Evolutionary conservation across 2,113 vertebrate species (phyloP), one percentile per base, ranked within the genome.

Genomic region (Saccopteryx leptura): DNA sequence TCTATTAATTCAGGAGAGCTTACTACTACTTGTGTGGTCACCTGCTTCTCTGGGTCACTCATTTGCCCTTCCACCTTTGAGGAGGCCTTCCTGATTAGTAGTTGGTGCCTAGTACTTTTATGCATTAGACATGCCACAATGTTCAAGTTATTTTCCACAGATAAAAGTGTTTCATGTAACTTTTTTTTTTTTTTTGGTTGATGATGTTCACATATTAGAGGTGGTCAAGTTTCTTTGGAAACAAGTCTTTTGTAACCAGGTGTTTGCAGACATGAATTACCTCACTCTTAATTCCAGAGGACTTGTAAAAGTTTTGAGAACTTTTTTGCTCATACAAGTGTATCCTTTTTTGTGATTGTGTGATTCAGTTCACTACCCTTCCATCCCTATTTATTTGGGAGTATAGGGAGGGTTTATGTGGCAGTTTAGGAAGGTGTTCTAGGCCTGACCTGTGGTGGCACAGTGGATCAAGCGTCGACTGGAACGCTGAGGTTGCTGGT

Each of bases 141-240:
- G 80, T 87, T 95, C 21, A 82, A 8, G 31, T 81, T 81, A 84
- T 69, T 93, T 93, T 96, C 94, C 48, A 58, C 71, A 68, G 78
- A 54, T 71, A 90, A 91, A 96, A 95, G 52, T 93, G 69, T 89
- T 86, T 69, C 9, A 68, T 94, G 79, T 93, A 79, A 88, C 12
- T 46, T 86, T 95, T 50, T 79, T 89, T 92, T 76, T 17, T 14
- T 11, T 7, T 2, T 56, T 28, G 4, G 18, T 48, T 75, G n/a
- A 23, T 88, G 65, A 9, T 88, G 3, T 26, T 90, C 13, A 91
- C 6, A 4, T 60, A 39, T 5, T 78, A 80, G 28, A 86, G 17
- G 28, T 88, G 74, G 60, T 93, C 23, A 85, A 90, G 46, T 90
- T 92, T 76, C 46, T 82, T 71, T 65, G 61, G 60, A 52, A 94